A percentile compares a stretch with the other conserved stretches of the same genome.
phyloP scores from a whole-genome alignment of 2,797 vertebrate species.

The Poecilia velifera region DNA sequence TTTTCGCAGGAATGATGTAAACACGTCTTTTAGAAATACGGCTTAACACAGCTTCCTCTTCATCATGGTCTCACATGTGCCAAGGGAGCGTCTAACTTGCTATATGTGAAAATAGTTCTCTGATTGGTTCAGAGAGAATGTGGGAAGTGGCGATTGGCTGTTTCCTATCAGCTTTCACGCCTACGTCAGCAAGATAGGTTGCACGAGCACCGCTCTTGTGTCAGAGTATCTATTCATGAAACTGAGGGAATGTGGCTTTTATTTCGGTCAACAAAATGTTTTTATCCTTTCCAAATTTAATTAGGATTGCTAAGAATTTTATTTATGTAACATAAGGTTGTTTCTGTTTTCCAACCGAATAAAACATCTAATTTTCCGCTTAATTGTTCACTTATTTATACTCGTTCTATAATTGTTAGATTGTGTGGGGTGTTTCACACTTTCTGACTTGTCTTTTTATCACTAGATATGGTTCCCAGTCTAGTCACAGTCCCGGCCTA shows the following conservation, averaged over 20 bases:
- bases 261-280: not conserved
- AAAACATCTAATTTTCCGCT: not conserved
- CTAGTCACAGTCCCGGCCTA: not conserved
- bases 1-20: not conserved
- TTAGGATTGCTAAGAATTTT: not conserved
- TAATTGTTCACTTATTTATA: not conserved
- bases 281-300: not conserved
- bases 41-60: not conserved
- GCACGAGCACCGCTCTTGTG: constrained; percentile 28
- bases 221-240: not conserved
- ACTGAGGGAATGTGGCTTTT: not conserved
- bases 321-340: not conserved
- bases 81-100: constrained; percentile 45
- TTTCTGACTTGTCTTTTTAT: not conserved
- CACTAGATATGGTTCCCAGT: not conserved
- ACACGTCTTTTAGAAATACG: not conserved
- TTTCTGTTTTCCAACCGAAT: not conserved
- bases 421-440: not conserved
- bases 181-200: constrained; percentile 60
- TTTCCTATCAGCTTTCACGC: rapidly evolving
- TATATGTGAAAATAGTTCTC: not conserved
- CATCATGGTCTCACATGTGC: constrained; percentile 65
- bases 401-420: not conserved
- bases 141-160: constrained; percentile 47
- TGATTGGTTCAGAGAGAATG: constrained; percentile 40